These are phyloP conservation scores for Euproctis similis DNA, from an alignment of 2,888 invertebrate species.

Conservation along the genomic window DNA sequence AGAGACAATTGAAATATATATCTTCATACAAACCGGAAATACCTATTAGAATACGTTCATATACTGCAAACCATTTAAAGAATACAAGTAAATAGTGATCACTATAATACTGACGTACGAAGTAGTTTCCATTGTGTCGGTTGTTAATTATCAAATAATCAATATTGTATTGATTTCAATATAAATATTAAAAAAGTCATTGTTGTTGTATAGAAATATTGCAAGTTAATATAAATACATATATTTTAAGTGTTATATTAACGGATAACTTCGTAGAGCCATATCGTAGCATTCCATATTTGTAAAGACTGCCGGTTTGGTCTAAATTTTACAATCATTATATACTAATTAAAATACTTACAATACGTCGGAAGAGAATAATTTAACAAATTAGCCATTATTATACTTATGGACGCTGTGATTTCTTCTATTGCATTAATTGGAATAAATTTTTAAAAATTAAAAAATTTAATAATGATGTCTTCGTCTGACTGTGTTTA, in stretches of 20 bases:
- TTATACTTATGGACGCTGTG: conserved; percentile 75
- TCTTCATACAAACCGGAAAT: too few relatives aligned
- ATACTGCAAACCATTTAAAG: too few relatives aligned
- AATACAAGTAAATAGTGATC: too few relatives aligned
- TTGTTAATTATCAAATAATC: too few relatives aligned
- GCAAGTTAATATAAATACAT: conserved; percentile 65
- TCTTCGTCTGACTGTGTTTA: conserved; percentile 68
- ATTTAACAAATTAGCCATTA: conserved; percentile 72
- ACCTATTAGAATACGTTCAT: too few relatives aligned
- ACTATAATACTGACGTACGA: too few relatives aligned
- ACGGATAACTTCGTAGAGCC: conserved; percentile 73
- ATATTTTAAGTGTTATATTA: conserved; percentile 70
- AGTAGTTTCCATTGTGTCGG: too few relatives aligned
- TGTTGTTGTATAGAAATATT: conserved; percentile 71
- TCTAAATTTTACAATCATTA: conserved; percentile 74
- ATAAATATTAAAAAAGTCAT: conserved; percentile 62
- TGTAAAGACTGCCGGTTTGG: conserved; percentile 76
- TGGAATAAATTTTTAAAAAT: conserved; percentile 45
- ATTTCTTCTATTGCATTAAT: conserved; percentile 76
- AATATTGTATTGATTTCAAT: too few relatives aligned
- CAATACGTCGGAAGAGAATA: conserved; percentile 71
- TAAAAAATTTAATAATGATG: conserved; percentile 43
- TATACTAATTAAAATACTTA: conserved; percentile 65
- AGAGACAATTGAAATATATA: too few relatives aligned
- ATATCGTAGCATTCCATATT: conserved; percentile 76